Evolutionary conservation across 1,140 invertebrate genomes (phyloP).

Genomic region (Brachionus sp.): DNA sequence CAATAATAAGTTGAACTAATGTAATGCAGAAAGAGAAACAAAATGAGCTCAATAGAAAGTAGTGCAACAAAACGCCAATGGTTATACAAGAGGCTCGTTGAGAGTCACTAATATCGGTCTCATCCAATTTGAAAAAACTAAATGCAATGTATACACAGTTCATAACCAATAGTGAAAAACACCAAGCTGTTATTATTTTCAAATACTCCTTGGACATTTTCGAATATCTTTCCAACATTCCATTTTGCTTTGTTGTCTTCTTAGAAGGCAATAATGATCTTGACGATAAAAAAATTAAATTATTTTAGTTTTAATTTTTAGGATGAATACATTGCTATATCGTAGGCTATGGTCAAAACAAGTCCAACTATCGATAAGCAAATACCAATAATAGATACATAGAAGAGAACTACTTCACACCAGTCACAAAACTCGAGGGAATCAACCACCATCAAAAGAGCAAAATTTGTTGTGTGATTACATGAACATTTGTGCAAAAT

Average conservation of each 20-base stretch:
- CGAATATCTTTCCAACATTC: not conserved
- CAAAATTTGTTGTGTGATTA: slow-evolving; percentile 26
- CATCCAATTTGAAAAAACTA: slow-evolving; percentile 24
- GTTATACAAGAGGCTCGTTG: not conserved
- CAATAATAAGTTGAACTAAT: not conserved
- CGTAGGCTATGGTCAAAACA: not conserved
- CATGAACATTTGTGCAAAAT: not conserved
- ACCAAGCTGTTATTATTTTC: slow-evolving; percentile 6
- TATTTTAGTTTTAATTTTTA: not conserved
- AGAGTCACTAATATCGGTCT: not conserved
- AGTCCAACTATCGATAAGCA: slow-evolving; percentile 4
- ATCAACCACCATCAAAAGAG: slow-evolving; percentile 27
- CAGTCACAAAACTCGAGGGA: not conserved
- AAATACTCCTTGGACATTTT: slow-evolving; percentile 12
- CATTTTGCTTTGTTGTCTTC: not conserved
- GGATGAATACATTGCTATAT: not conserved
- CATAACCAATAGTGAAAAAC: not conserved
- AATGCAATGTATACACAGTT: slow-evolving; percentile 18
- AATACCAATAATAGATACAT: slow-evolving; percentile 25
- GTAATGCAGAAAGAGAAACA: slow-evolving; percentile 13
- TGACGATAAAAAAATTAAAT: not conserved
- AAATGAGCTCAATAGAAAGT: slow-evolving; percentile 14
- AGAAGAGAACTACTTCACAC: not conserved
- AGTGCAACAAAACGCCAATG: not conserved
- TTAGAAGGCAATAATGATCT: not conserved